phyloP scores from a whole-genome alignment of 2,797 vertebrate species.

The Spinus olivaceus region DNA sequence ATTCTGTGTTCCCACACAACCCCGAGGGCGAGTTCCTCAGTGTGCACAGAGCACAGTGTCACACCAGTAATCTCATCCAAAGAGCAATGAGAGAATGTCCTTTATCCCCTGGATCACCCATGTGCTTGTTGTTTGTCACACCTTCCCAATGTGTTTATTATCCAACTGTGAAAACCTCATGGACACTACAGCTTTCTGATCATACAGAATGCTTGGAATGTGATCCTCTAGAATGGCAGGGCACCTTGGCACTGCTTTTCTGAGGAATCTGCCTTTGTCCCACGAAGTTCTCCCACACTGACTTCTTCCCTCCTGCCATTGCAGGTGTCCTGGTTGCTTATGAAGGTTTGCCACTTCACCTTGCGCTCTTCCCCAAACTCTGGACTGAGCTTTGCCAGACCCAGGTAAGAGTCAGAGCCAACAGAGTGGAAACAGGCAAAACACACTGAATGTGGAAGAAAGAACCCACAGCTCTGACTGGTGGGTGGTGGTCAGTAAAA shows the following conservation, averaged over 20 bases:
- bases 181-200: background rate
- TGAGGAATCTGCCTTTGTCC: background rate
- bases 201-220: background rate
- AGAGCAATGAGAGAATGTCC: background rate
- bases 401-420: slow-evolving; percentile 80
- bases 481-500: background rate
- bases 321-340: slow-evolving; percentile 96
- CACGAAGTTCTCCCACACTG: background rate
- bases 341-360: slow-evolving; percentile 94
- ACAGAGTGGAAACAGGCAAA: background rate
- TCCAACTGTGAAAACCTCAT: background rate
- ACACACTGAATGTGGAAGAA: background rate
- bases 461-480: background rate
- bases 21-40: rapidly evolving
- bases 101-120: background rate
- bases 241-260: background rate
- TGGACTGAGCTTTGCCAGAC: slow-evolving; percentile 97
- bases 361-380: slow-evolving; percentile 94
- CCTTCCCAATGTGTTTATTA: background rate
- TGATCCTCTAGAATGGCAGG: rapidly evolving
- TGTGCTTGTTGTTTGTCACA: background rate
- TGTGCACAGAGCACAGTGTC: background rate
- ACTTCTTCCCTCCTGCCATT: slow-evolving; percentile 46
- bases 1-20: background rate
- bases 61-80: background rate